A percentile compares a stretch with the other conserved stretches of the same genome.
Evolutionary conservation across 2,888 invertebrate species (phyloP).

Genomic region (Sminthurides aquaticus): DNA sequence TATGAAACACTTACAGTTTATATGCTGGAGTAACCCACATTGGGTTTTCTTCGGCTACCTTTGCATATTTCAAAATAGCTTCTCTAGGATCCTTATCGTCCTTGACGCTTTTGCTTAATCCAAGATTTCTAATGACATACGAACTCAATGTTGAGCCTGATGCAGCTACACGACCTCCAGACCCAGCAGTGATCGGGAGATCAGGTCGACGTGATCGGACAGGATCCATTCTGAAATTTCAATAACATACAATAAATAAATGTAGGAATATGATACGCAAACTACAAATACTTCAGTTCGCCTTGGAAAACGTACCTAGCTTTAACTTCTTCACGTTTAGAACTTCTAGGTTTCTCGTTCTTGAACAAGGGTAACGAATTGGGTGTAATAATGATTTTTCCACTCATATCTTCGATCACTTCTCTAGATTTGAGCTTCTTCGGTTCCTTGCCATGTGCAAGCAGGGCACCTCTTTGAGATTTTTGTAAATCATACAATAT

Average conservation of each 20-base stretch:
- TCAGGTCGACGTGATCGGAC: slow-evolving; percentile 75
- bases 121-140: slow-evolving; percentile 90
- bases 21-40: slow-evolving; percentile 95
- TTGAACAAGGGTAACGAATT: slow-evolving; percentile 92
- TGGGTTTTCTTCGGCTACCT: slow-evolving; percentile 91
- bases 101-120: slow-evolving; percentile 81
- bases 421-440: slow-evolving; percentile 62
- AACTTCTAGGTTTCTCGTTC: slow-evolving; percentile 69
- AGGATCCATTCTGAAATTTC: slow-evolving; percentile 54
- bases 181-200: slow-evolving; percentile 72
- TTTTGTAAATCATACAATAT: slow-evolving; percentile 82
- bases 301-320: slow-evolving; percentile 34
- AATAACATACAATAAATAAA: background rate
- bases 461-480: slow-evolving; percentile 81
- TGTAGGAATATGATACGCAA: background rate
- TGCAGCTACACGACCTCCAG: slow-evolving; percentile 84
- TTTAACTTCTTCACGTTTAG: slow-evolving; percentile 40
- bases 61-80: slow-evolving; percentile 87
- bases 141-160: slow-evolving; percentile 94
- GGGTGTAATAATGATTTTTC: slow-evolving; percentile 90
- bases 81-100: slow-evolving; percentile 88
- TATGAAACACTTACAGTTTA: slow-evolving; percentile 51
- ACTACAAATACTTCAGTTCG: too few relatives aligned
- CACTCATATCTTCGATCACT: slow-evolving; percentile 66
- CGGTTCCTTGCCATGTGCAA: slow-evolving; percentile 75